Percentiles rank a stretch among this genome's conserved stretches.
Conservation (phyloP, 2,888 invertebrate species). For the Pedicia rivosa region DNA sequence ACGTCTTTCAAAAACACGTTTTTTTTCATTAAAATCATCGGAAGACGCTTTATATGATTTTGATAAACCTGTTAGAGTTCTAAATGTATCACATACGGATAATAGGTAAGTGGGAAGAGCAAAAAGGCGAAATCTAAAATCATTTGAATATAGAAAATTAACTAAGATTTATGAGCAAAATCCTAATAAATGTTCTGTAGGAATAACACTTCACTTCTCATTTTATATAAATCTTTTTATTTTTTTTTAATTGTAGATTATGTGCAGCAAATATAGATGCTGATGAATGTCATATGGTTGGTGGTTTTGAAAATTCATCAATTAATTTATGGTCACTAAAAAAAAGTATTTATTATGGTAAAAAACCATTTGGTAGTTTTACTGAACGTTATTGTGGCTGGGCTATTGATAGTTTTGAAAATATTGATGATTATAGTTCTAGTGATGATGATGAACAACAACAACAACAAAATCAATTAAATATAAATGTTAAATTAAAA, state of each 20-base stretch:
- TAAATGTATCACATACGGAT: slow-evolving; percentile 14
- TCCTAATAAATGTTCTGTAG: no score
- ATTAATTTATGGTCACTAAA: slow-evolving; percentile 28
- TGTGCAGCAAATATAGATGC: slow-evolving; percentile 20
- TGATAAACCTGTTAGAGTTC: slow-evolving; percentile 10
- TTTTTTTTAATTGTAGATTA: slow-evolving; percentile 9
- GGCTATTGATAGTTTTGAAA: slow-evolving; percentile 20
- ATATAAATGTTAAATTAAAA: slow-evolving; percentile 8
- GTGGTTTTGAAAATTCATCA: slow-evolving; percentile 26
- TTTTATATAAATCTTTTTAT: background rate
- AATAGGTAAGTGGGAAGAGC: slow-evolving; percentile 12
- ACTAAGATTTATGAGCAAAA: no score
- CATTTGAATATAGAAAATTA: no score
- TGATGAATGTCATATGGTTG: slow-evolving; percentile 26
- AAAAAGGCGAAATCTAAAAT: no score
- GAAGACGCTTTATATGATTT: no score
- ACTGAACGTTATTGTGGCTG: slow-evolving; percentile 21
- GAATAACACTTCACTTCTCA: background rate
- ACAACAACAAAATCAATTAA: slow-evolving; percentile 8
- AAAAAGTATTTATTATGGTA: slow-evolving; percentile 21
- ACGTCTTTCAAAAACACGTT: no score
- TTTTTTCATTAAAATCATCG: no score
- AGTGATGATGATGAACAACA: slow-evolving; percentile 9
- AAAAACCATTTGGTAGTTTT: slow-evolving; percentile 21
- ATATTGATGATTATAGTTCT: slow-evolving; percentile 6